Conservation (phyloP, 2,113 vertebrate species). For the Coracopsis vasa region DNA sequence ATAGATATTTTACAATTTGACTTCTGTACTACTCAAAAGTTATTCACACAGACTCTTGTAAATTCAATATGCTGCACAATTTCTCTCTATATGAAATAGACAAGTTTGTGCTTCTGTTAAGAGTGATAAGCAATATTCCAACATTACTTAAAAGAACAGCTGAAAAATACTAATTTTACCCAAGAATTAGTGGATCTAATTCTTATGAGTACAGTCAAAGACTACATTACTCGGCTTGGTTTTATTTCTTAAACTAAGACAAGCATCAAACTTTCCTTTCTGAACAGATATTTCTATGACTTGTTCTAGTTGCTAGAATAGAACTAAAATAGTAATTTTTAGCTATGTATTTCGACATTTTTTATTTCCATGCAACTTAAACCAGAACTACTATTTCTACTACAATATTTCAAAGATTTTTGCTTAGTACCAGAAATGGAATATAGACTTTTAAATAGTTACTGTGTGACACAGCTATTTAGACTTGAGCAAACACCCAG, state of each 20-base stretch:
- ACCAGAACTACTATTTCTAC: not conserved
- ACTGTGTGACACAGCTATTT: not conserved
- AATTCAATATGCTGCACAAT: not conserved
- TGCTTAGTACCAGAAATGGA: not conserved
- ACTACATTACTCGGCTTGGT: rapidly evolving
- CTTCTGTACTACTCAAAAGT: not conserved
- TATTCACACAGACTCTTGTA: not conserved
- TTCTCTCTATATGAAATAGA: not conserved
- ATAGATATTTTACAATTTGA: not conserved
- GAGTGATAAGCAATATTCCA: not conserved
- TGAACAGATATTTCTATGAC: not conserved
- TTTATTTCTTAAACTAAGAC: not conserved
- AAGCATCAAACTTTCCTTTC: not conserved
- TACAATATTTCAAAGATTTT: not conserved
- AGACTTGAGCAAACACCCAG: not conserved
- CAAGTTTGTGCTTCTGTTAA: not conserved
- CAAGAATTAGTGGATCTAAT: not conserved
- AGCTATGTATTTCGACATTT: not conserved
- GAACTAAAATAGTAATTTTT: not conserved
- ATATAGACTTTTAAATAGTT: not conserved
- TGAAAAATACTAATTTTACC: not conserved
- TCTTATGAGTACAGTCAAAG: not conserved
- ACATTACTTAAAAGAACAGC: not conserved
- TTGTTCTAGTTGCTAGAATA: not conserved
- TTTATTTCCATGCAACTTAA: not conserved